These are phyloP conservation scores for Dallia pectoralis DNA, from an alignment of 2,797 vertebrate species.

Conservation along the genomic window DNA sequence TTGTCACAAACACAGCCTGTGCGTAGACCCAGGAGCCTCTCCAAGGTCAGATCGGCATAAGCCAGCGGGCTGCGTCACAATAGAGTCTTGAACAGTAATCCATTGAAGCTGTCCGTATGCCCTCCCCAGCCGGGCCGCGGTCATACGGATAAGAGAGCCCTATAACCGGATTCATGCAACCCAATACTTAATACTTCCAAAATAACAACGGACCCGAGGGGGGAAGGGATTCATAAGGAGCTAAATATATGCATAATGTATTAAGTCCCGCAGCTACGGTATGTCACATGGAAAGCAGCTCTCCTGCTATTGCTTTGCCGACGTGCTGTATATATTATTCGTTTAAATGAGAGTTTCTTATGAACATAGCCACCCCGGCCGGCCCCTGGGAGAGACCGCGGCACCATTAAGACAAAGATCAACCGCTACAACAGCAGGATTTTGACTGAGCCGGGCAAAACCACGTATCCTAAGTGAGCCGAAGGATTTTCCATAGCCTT, in stretches of 20 bases:
- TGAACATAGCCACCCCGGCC: background rate
- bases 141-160: background rate
- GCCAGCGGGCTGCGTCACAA: background rate
- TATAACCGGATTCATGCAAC: background rate
- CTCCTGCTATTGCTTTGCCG: background rate
- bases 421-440: background rate
- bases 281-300: background rate
- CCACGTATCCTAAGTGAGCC: no score
- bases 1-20: background rate
- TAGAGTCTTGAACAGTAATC: background rate
- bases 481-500: background rate
- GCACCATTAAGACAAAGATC: background rate
- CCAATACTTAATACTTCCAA: constrained; percentile 1
- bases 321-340: background rate
- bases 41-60: background rate
- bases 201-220: background rate
- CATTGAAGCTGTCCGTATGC: background rate
- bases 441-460: background rate
- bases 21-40: background rate
- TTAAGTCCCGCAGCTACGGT: background rate
- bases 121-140: background rate
- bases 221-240: background rate
- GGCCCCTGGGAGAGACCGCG: background rate
- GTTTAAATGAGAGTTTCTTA: background rate
- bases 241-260: background rate